Percentiles rank a stretch among this genome's conserved stretches.
Conservation (phyloP, 2,113 vertebrate species). For the Tamias sibiricus region DNA sequence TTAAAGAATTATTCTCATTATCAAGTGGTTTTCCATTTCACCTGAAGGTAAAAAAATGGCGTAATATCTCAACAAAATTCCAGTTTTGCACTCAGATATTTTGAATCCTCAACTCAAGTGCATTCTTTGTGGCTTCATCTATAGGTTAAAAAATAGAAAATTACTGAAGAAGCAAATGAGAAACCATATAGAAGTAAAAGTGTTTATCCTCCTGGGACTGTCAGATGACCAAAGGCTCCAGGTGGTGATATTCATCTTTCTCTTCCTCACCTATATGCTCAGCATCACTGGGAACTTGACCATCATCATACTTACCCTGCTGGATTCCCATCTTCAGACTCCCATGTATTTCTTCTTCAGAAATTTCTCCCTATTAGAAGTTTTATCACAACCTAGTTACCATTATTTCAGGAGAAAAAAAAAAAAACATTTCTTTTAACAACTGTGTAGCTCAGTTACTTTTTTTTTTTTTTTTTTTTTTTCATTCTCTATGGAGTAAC, state of each 20-base stretch:
- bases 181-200: constrained; percentile 55
- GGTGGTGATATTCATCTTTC: constrained; percentile 61
- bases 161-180: background rate
- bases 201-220: constrained; percentile 72
- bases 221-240: constrained; percentile 42
- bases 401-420: constrained; percentile 60
- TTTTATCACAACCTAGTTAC: constrained; percentile 66
- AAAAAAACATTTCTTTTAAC: constrained; percentile 67
- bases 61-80: background rate
- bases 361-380: constrained; percentile 73
- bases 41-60: background rate
- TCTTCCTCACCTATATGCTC: constrained; percentile 67
- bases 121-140: background rate
- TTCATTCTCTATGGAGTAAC: constrained; percentile 64
- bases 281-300: constrained; percentile 73
- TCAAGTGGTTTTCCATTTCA: background rate
- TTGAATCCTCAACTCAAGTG: background rate
- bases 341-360: constrained; percentile 77
- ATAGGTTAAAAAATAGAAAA: background rate
- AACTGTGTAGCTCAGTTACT: constrained; percentile 75
- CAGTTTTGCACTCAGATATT: background rate
- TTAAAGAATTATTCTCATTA: background rate
- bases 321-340: constrained; percentile 67
- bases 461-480: no score
- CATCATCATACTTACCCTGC: constrained; percentile 61